Percentiles rank a stretch among this genome's conserved stretches.
phyloP scores from a whole-genome alignment of 1,140 invertebrate species.

The Hylaeus volcanicus region DNA sequence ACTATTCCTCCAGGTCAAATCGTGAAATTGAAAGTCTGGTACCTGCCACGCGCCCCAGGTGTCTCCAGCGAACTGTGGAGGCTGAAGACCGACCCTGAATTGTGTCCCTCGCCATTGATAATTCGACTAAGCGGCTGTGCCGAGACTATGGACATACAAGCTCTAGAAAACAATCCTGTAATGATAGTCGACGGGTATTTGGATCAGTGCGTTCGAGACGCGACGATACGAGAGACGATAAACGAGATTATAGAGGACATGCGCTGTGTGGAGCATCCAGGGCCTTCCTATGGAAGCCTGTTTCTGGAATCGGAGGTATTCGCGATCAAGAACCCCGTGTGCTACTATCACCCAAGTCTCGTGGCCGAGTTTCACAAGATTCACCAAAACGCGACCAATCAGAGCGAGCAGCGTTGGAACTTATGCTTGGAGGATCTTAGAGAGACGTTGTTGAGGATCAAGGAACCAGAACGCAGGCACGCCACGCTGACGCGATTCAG shows the following conservation, averaged over 20 bases:
- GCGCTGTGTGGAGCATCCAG: neutral
- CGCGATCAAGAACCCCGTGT: slow-evolving; percentile 56
- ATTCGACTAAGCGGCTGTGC: slow-evolving; percentile 63
- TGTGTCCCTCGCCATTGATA: slow-evolving; percentile 40
- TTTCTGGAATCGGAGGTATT: slow-evolving; percentile 65
- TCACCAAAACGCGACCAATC: slow-evolving; percentile 36
- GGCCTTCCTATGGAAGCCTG: slow-evolving; percentile 45
- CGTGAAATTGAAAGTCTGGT: slow-evolving; percentile 59
- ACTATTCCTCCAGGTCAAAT: slow-evolving; percentile 65
- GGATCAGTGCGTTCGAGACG: slow-evolving; percentile 36
- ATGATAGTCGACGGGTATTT: slow-evolving; percentile 52
- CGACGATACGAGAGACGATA: slow-evolving; percentile 51
- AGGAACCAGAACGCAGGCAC: slow-evolving; percentile 33
- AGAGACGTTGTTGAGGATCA: slow-evolving; percentile 53
- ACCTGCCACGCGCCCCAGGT: slow-evolving; percentile 13
- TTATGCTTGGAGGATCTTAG: slow-evolving; percentile 65
- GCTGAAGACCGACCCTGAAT: slow-evolving; percentile 59
- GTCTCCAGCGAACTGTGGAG: slow-evolving; percentile 64
- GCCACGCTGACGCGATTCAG: slow-evolving; percentile 44
- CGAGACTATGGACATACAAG: neutral
- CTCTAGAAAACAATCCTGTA: neutral
- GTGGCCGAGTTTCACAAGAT: slow-evolving; percentile 65
- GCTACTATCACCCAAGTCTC: slow-evolving; percentile 59
- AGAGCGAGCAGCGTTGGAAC: slow-evolving; percentile 57
- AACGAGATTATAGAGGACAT: slow-evolving; percentile 45